These are phyloP conservation scores for Mythimna lalbum DNA, from an alignment of 2,888 invertebrate species.

Conservation along the genomic window DNA sequence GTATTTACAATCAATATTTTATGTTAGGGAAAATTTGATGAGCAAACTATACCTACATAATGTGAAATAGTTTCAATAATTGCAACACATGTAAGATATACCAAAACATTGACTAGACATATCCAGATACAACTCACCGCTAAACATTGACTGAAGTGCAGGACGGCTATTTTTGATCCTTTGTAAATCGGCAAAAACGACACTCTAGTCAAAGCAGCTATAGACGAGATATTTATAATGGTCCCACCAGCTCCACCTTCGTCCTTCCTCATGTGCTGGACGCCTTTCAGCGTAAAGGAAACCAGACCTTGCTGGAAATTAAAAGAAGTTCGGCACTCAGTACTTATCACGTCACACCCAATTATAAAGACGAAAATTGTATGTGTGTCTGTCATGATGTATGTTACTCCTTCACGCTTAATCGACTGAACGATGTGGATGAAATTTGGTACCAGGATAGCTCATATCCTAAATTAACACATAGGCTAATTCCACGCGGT, in stretches of 20 bases:
- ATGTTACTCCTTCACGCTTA: no score
- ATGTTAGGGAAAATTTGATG: not conserved
- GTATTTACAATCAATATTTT: not conserved
- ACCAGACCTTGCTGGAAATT: conserved; percentile 82
- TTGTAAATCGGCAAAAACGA: conserved; percentile 68
- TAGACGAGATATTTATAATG: conserved; percentile 74
- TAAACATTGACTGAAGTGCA: conserved; percentile 42
- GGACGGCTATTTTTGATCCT: conserved; percentile 67
- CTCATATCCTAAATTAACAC: no score
- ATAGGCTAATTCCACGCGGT: no score
- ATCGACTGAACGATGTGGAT: no score
- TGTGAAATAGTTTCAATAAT: no score
- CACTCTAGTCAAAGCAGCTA: conserved; percentile 60
- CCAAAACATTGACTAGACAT: not conserved
- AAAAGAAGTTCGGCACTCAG: not conserved
- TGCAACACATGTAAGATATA: no score
- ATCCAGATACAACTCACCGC: conserved; percentile 22
- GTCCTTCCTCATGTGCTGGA: conserved; percentile 73
- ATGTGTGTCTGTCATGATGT: no score
- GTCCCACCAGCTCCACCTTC: conserved; percentile 74
- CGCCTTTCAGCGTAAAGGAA: conserved; percentile 78
- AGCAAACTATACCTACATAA: not conserved
- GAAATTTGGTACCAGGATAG: no score
- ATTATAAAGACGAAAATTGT: no score
- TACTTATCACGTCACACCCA: not conserved